These are phyloP conservation scores for Pasiphila rectangulata DNA, from an alignment of 2,888 invertebrate genomes.

Conservation along the genomic window DNA sequence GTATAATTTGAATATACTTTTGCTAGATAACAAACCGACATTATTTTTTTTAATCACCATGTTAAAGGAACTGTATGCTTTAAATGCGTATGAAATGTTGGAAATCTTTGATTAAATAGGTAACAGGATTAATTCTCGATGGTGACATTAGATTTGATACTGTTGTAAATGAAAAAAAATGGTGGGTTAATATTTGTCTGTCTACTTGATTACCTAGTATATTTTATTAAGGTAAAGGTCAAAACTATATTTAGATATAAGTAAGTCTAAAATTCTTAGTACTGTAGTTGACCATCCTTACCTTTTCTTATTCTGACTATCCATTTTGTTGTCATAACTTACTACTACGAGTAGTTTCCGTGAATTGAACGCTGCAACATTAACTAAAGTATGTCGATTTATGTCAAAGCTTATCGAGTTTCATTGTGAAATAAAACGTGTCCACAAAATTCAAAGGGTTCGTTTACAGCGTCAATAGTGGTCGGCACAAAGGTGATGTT, in stretches of 20 bases:
- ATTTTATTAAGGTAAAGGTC: too few species aligned
- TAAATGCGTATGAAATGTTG: not conserved
- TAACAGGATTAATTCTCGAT: constrained; percentile 21
- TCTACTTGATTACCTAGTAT: too few species aligned
- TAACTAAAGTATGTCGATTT: constrained; percentile 36
- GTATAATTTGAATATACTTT: constrained; percentile 40
- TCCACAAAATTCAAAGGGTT: constrained; percentile 53
- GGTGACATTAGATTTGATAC: constrained; percentile 37
- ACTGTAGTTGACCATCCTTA: too few species aligned
- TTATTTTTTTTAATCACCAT: constrained; percentile 25
- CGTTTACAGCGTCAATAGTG: constrained; percentile 37
- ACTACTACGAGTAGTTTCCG: too few species aligned
- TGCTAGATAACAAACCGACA: constrained; percentile 25
- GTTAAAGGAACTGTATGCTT: constrained; percentile 27
- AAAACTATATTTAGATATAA: too few species aligned
- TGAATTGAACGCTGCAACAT: not conserved
- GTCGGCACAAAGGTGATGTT: constrained; percentile 24
- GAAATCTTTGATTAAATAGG: constrained; percentile 32
- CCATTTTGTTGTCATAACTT: too few species aligned
- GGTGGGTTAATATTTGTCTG: too few species aligned
- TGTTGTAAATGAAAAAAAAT: too few species aligned
- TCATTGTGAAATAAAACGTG: constrained; percentile 52
- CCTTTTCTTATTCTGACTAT: too few species aligned
- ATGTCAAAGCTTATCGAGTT: constrained; percentile 59
- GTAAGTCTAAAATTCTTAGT: too few species aligned